Conservation (phyloP, 2,113 vertebrate species). For the Thunnus maccoyii region DNA sequence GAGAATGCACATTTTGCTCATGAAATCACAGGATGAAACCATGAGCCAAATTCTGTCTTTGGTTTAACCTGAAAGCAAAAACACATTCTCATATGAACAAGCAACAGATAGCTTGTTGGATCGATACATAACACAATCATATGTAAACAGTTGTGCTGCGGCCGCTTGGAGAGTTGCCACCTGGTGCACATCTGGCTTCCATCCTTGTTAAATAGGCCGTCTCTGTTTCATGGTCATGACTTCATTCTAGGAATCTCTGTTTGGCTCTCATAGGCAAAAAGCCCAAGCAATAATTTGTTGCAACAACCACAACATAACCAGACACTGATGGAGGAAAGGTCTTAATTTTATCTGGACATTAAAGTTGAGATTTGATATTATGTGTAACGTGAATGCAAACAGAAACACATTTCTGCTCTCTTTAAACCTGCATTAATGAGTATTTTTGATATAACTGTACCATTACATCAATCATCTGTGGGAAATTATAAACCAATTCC, state of each 20-base stretch:
- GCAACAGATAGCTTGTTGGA: slow-evolving; percentile 20
- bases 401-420: not conserved
- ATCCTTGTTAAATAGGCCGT: slow-evolving; percentile 54
- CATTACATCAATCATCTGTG: not conserved
- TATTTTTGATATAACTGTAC: not conserved
- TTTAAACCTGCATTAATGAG: not conserved
- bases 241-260: slow-evolving; percentile 57
- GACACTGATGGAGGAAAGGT: slow-evolving; percentile 5
- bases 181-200: slow-evolving; percentile 71
- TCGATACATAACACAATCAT: slow-evolving; percentile 49
- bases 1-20: not conserved
- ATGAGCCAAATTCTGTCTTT: not conserved
- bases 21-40: not conserved
- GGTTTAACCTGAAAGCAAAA: slow-evolving; percentile 13
- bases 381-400: not conserved
- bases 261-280: slow-evolving; percentile 24
- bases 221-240: slow-evolving; percentile 61
- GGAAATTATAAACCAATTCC: not conserved
- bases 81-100: not conserved
- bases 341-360: slow-evolving; percentile 37
- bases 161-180: slow-evolving; percentile 54
- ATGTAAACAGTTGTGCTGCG: slow-evolving; percentile 59
- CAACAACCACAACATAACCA: slow-evolving; percentile 26
- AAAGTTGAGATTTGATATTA: not conserved
- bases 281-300: slow-evolving; percentile 29